Evolutionary conservation across 2,797 vertebrate genomes (phyloP).

Genomic region (Nothura maculosa): DNA sequence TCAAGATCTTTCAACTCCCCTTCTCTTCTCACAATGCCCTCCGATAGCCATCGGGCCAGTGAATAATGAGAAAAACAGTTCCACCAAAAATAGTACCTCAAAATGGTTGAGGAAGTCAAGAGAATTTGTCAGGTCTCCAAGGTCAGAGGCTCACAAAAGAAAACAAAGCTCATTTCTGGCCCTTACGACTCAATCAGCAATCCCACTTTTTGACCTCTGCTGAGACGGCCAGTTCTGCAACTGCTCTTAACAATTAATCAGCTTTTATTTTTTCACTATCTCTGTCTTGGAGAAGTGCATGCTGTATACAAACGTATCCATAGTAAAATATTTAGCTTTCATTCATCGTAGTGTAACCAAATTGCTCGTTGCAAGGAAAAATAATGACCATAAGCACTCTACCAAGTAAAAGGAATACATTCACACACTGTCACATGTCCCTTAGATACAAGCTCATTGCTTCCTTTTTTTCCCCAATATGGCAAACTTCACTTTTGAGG

Average conservation of each 20-base stretch:
- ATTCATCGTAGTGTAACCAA: not conserved
- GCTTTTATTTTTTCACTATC: conserved; percentile 42
- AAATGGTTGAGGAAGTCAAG: conserved; percentile 35
- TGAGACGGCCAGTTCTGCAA: conserved; percentile 25
- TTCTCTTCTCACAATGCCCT: conserved; percentile 73
- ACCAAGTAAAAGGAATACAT: not conserved
- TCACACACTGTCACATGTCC: not conserved
- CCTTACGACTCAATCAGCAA: conserved; percentile 24
- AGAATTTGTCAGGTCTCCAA: conserved; percentile 50
- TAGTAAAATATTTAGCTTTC: not conserved
- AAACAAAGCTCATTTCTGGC: conserved; percentile 38
- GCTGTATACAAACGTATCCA: conserved; percentile 20
- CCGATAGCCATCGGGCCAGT: conserved; percentile 66
- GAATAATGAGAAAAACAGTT: conserved; percentile 71
- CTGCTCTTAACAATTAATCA: conserved; percentile 7
- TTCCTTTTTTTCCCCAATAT: not conserved
- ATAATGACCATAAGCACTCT: not conserved
- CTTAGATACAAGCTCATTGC: not conserved
- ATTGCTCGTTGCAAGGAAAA: not conserved
- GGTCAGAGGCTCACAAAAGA: conserved; percentile 38
- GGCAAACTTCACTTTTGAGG: not conserved
- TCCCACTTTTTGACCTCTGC: not conserved
- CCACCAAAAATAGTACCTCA: conserved; percentile 69
- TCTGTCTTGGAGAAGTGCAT: conserved; percentile 15
- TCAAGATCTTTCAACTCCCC: conserved; percentile 56